Evolutionary conservation across 2,888 invertebrate species (phyloP), one percentile per base, ranked within the genome.

Genomic region (Euplexia lucipara): DNA sequence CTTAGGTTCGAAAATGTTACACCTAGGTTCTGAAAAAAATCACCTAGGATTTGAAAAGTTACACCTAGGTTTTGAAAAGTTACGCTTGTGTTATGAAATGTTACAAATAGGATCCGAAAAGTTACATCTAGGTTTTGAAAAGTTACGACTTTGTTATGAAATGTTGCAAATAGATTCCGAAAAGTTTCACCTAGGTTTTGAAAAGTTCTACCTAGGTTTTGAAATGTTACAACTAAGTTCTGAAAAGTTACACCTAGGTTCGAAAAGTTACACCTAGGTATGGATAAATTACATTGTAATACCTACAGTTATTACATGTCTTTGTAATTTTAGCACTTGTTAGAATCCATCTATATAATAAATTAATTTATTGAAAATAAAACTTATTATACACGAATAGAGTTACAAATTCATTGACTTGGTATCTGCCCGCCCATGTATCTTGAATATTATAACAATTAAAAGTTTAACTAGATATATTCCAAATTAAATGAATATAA

Each of bases 321-420:
- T 82, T 83, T 84, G 82, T 83, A 84, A 86, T 83, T 84, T 82
- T 85, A 84, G 86, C 86, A 86, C 86, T 86, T 86, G 87, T 86
- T 86, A 86, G 86, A 86, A 85, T 83, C 86, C 86, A 85, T 86
- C 83, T 75, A 78, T 80, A 79, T 68, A n/a, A 74, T 73, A 81
- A 81, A 83, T 81, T 83, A 75, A 81, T 81, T 82, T 83, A 83
- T 82, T 78, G 70, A 83, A 80, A 82, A 83, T 81, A 81, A 82
- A 82, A 79, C 82, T 79, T 81, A 83, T 83, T 83, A 81, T 83
- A 83, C 79, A 83, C 79, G 59, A 75, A 72, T 68, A 82, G 72
- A 82, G 79, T 82, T 79, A 82, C 65, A 71, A 75, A 67, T 78
- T 82, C 69, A 79, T 75, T 81, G 64, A 78, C 70, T 75, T 79